These are phyloP conservation scores for Pantherophis guttatus DNA, from an alignment of 2,113 vertebrate genomes.

Conservation along the genomic window DNA sequence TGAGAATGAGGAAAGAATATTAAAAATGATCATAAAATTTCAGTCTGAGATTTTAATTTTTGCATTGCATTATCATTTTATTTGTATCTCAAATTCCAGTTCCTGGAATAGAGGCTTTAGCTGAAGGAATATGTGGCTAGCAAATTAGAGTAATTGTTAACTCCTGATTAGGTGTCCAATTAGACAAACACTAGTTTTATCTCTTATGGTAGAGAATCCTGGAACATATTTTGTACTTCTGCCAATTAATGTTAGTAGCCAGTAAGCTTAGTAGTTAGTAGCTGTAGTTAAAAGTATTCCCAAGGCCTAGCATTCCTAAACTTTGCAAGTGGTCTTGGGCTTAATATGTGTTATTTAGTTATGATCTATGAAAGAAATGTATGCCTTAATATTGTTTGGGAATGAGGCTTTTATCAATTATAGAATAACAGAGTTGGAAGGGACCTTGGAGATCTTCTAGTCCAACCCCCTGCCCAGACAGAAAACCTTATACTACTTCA, in stretches of 20 bases:
- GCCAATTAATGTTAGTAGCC: background rate
- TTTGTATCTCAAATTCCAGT: background rate
- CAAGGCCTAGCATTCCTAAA: background rate
- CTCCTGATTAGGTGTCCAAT: background rate
- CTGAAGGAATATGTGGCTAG: background rate
- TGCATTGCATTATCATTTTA: background rate
- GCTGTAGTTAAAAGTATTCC: background rate
- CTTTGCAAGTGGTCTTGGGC: background rate
- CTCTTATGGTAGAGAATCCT: background rate
- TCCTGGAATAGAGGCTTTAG: background rate
- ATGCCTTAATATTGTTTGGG: background rate
- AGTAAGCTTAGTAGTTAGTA: background rate
- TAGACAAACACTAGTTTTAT: background rate
- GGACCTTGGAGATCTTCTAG: no score
- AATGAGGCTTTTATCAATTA: background rate
- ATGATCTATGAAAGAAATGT: background rate
- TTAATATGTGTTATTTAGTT: background rate
- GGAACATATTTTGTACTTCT: background rate
- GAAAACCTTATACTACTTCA: no score
- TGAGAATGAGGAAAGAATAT: background rate
- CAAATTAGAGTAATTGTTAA: background rate
- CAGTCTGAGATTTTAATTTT: background rate
- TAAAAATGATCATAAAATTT: background rate
- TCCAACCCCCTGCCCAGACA: no score
- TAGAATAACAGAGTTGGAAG: no score